These are phyloP conservation scores for Chascanopsetta lugubris DNA, from an alignment of 2,113 vertebrate genomes.

Conservation along the genomic window DNA sequence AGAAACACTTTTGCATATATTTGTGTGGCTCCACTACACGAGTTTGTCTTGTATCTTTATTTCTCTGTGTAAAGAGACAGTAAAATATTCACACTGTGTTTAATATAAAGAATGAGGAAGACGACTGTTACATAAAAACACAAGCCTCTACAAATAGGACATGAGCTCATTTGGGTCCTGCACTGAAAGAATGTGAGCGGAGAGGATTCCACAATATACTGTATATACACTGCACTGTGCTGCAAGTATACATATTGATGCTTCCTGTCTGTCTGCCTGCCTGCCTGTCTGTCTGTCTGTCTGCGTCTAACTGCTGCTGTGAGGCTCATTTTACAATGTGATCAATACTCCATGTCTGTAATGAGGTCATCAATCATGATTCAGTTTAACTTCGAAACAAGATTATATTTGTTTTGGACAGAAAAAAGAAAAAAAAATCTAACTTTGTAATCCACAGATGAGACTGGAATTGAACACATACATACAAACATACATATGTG, in stretches of 20 bases:
- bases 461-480: not conserved
- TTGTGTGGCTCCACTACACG: slow-evolving; percentile 51
- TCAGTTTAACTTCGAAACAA: slow-evolving; percentile 44
- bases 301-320: slow-evolving; percentile 16
- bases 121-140: slow-evolving; percentile 51
- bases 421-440: slow-evolving; percentile 25
- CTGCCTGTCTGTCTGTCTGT: slow-evolving; percentile 5
- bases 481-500: not conserved
- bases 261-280: slow-evolving; percentile 11
- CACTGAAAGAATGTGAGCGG: slow-evolving; percentile 22
- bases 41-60: slow-evolving; percentile 64
- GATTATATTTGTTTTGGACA: slow-evolving; percentile 21
- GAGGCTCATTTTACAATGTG: slow-evolving; percentile 16
- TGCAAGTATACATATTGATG: slow-evolving; percentile 52
- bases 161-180: slow-evolving; percentile 51
- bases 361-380: slow-evolving; percentile 52
- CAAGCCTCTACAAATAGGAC: slow-evolving; percentile 59
- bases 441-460: slow-evolving; percentile 40
- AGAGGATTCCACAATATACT: not conserved
- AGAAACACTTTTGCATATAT: slow-evolving; percentile 67
- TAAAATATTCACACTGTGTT: slow-evolving; percentile 66
- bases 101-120: slow-evolving; percentile 53
- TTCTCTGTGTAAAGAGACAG: slow-evolving; percentile 62
- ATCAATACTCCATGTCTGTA: slow-evolving; percentile 49
- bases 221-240: not conserved